Conservation (phyloP, 2,888 invertebrate species). For the Hirtodrosophila trivittata region DNA sequence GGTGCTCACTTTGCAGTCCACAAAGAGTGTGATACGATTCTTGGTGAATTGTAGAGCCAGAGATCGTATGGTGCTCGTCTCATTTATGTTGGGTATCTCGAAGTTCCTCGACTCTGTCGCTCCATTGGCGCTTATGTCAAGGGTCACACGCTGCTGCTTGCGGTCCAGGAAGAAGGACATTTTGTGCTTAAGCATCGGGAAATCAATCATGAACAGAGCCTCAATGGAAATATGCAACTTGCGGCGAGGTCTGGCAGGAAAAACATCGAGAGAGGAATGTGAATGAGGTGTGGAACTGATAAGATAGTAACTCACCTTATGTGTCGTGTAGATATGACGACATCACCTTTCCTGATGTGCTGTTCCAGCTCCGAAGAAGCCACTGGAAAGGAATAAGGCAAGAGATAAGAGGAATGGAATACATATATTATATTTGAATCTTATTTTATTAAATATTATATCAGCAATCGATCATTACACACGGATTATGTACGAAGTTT, state of each 20-base stretch:
- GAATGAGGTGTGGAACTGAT: too few relatives aligned
- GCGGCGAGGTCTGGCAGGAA: slow-evolving; percentile 83
- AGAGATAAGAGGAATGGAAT: slow-evolving; percentile 27
- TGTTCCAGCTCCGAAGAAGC: slow-evolving; percentile 83
- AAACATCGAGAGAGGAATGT: too few relatives aligned
- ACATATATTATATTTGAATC: too few relatives aligned
- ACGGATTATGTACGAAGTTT: too few relatives aligned
- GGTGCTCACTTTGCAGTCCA: slow-evolving; percentile 83
- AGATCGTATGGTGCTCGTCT: slow-evolving; percentile 83
- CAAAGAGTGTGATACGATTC: slow-evolving; percentile 80
- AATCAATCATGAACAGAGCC: slow-evolving; percentile 84
- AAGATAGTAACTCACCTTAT: slow-evolving; percentile 80
- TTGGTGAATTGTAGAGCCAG: slow-evolving; percentile 82
- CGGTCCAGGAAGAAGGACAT: slow-evolving; percentile 84
- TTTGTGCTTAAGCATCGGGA: slow-evolving; percentile 83
- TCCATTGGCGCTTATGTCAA: slow-evolving; percentile 83
- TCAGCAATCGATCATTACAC: too few relatives aligned
- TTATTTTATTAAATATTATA: too few relatives aligned
- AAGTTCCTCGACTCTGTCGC: slow-evolving; percentile 83
- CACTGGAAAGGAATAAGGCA: slow-evolving; percentile 61
- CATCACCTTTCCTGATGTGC: slow-evolving; percentile 83
- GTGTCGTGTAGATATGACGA: slow-evolving; percentile 84
- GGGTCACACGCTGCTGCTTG: slow-evolving; percentile 82
- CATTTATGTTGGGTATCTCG: slow-evolving; percentile 83
- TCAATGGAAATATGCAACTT: slow-evolving; percentile 84